Base-by-base conservation (phyloP, 2,113 vertebrate species). In the Peromyscus californicus region DNA sequence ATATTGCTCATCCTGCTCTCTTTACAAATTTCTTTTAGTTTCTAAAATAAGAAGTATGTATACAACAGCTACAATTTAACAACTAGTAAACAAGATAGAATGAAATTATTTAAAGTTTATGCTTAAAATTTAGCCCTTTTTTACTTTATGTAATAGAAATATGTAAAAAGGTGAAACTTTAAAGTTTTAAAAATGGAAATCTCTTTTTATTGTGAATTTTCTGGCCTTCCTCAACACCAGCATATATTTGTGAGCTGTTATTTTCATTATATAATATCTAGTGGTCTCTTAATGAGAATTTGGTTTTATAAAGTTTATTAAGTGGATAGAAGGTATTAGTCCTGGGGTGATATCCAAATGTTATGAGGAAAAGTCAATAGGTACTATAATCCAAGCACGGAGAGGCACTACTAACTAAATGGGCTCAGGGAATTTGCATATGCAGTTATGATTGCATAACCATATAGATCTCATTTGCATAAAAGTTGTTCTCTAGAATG, bases 71-170 rank as follows among this genome's bases (percentile, higher is more conserved):
- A n/a, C 39, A 70, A 42, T n/a, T 92, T 90, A 93, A 9, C 3
- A 95, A 39, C 39, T 39, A 85, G 12, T 82, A 33, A 33, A 0
- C 65, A 69, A 29, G 42, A 91, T 2, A 11, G 11, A 93, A 39
- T 54, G 92, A 93, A 36, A 45, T 89, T 91, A 90, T 24, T 94
- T 9, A 91, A 24, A 54, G 0, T 72, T 96, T 97, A 91, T 84
- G 48, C 22, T n/a, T 93, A 42, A 95, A 24, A 31, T 72, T 91
- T 65, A 15, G 42, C 0, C 85, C 85, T n/a, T n/a, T 24, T 83
- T 45, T 16, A 88, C 76, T 95, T 70, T 31, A n/a, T 19, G 16
- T 61, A 26, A 2, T 63, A 89, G 16, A 93, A 7, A 51, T 91
- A 57, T 96, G 63, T 69, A 84, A 83, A 90, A 97, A 59, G 10